phyloP scores from a whole-genome alignment of 64 coral and sea anemone species.

The Anthopleura sola region DNA sequence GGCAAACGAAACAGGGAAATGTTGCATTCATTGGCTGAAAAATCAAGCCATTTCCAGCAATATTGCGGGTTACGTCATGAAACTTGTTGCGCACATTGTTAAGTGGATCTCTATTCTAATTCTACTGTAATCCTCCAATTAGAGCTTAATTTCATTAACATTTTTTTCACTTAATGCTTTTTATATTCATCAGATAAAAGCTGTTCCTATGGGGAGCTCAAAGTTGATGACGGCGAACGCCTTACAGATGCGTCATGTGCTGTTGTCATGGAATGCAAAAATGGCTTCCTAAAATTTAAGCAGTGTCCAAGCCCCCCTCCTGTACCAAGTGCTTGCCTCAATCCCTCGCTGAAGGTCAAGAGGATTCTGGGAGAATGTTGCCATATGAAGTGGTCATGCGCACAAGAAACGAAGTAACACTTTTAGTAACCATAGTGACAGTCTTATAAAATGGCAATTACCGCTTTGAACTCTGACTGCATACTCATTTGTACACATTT shows the following conservation, averaged over 20 bases:
- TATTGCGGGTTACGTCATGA: no score
- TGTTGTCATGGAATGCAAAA: conserved; percentile 73
- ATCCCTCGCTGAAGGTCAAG: conserved; percentile 70
- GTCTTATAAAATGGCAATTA: no score
- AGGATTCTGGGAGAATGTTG: conserved; percentile 74
- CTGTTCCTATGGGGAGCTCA: conserved; percentile 59
- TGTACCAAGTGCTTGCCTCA: conserved; percentile 64
- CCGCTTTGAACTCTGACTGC: no score
- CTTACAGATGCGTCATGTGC: conserved; percentile 81
- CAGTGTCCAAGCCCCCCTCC: conserved; percentile 69
- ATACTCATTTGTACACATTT: no score
- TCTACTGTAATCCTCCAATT: no score
- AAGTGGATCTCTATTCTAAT: no score
- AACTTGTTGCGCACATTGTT: no score
- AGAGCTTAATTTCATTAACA: no score
- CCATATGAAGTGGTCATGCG: conserved; percentile 74
- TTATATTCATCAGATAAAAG: conserved; percentile 87
- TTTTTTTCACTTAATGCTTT: no score
- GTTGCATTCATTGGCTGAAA: no score
- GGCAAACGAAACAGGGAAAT: no score
- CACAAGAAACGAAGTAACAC: conserved; percentile 40
- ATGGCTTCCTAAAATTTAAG: conserved; percentile 68
- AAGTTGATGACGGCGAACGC: conserved; percentile 69
- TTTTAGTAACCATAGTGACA: neutral
- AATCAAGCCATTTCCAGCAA: no score